Conservation (phyloP, 1,140 invertebrate genomes). For the Steinernema khuongi region DNA sequence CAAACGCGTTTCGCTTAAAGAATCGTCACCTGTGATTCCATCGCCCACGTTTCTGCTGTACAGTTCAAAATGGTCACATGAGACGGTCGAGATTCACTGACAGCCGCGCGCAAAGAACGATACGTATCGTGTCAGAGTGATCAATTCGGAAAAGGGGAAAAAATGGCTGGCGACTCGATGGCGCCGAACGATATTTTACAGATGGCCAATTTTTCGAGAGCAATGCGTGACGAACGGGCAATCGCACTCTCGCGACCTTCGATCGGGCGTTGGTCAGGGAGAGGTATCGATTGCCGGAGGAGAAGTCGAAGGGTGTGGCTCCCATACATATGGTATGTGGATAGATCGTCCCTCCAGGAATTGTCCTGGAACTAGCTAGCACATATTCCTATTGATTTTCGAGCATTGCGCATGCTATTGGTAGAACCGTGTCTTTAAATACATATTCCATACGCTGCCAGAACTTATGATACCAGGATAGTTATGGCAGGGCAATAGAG, state of each 20-base stretch:
- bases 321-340: neutral
- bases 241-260: neutral
- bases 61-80: slow-evolving; percentile 1
- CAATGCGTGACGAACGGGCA: neutral
- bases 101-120: slow-evolving; percentile 10
- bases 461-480: too few species aligned
- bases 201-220: neutral
- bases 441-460: too few species aligned
- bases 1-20: too few species aligned
- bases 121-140: slow-evolving; percentile 7
- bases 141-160: neutral
- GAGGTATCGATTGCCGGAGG: neutral
- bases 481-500: too few species aligned
- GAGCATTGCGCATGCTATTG: too few species aligned
- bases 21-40: too few species aligned
- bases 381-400: too few species aligned
- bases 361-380: too few species aligned
- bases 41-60: too few species aligned
- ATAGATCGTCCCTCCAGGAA: neutral
- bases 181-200: neutral
- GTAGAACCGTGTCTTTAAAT: too few species aligned
- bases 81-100: neutral
- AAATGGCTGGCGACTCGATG: neutral
- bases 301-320: neutral
- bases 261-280: neutral